Evolutionary conservation across 2,113 vertebrate species (phyloP).

Genomic region (Irena cyanogastra): DNA sequence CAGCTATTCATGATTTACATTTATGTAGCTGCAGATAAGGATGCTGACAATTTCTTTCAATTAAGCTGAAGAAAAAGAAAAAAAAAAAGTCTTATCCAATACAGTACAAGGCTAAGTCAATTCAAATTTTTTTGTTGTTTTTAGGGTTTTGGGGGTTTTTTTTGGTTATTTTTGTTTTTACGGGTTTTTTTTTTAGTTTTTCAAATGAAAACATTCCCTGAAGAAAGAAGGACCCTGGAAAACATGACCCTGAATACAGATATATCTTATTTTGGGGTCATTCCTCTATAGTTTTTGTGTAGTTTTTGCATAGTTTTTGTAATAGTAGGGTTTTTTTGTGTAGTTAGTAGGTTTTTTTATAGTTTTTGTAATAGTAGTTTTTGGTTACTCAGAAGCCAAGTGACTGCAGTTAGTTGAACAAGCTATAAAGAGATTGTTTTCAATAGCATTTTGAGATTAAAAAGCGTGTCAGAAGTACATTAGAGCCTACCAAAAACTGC

Average conservation of each 20-base stretch:
- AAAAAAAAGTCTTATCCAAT: background rate
- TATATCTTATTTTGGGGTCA: background rate
- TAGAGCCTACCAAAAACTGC: background rate
- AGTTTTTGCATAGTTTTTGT: too few relatives aligned
- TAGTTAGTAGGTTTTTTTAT: too few relatives aligned
- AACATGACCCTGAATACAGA: background rate
- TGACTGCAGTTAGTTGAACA: background rate
- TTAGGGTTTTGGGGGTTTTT: rapidly evolving
- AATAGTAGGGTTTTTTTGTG: too few relatives aligned
- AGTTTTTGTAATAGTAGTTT: background rate
- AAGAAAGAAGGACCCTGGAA: background rate
- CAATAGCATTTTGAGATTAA: background rate
- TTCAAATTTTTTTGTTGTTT: background rate
- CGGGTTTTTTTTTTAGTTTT: background rate
- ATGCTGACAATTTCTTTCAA: background rate
- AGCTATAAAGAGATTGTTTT: background rate
- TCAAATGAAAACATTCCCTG: background rate
- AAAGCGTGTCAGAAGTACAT: background rate
- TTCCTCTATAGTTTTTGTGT: too few relatives aligned
- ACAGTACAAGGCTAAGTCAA: background rate
- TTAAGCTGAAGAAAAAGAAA: background rate
- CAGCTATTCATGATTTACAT: background rate
- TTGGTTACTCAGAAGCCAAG: background rate
- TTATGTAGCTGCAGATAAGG: background rate
- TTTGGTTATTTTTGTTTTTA: background rate